A percentile compares a stretch with the other conserved stretches of the same genome.
Conservation (phyloP, 1,140 invertebrate genomes). For the Cyrtorhinus lividipennis region DNA sequence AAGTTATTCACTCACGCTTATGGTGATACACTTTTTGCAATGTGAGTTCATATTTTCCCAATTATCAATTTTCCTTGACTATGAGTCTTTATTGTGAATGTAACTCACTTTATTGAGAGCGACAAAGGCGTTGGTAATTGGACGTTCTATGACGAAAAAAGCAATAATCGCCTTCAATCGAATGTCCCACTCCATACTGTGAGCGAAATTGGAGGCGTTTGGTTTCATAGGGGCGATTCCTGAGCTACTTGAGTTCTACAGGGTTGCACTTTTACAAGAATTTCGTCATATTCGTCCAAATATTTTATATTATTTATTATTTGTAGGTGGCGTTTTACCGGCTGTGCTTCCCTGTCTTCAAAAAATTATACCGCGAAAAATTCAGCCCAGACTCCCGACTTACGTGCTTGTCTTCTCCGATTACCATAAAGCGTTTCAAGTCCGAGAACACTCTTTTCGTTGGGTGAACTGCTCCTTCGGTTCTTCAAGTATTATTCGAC, state of each 20-base stretch:
- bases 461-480: constrained; percentile 75
- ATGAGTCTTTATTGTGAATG: constrained; percentile 9
- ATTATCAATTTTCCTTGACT: no score
- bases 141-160: not conserved
- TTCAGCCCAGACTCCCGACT: no score
- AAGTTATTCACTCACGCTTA: constrained; percentile 88
- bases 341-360: constrained; percentile 80
- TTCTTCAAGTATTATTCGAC: constrained; percentile 79
- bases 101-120: not conserved
- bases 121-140: not conserved
- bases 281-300: no score
- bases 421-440: no score
- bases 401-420: no score
- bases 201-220: no score
- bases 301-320: constrained; percentile 2
- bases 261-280: not conserved
- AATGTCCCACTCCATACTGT: no score
- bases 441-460: no score
- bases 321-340: constrained; percentile 56
- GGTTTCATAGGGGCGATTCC: no score
- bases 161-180: no score
- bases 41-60: constrained; percentile 39
- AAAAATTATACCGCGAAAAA: constrained; percentile 50
- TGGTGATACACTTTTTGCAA: constrained; percentile 95
- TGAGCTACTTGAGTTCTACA: no score